Percentiles rank a stretch among this genome's conserved stretches.
Evolutionary conservation across 2,888 invertebrate species (phyloP).

Genomic region (Dicycla oo): DNA sequence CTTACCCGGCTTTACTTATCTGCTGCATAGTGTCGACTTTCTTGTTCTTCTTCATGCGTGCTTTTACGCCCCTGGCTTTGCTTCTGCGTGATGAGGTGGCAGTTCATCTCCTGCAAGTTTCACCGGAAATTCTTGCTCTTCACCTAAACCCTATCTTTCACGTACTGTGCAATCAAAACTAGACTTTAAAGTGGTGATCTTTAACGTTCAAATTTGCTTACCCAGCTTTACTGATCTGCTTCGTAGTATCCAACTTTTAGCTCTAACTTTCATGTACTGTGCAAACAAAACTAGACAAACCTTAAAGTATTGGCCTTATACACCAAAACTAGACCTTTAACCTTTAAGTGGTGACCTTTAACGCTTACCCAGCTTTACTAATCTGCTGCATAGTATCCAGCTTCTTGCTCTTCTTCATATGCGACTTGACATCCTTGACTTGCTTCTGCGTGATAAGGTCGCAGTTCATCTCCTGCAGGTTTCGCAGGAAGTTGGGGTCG

Average conservation of each 20-base stretch:
- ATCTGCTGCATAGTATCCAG: conserved; percentile 96
- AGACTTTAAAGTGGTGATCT: not conserved
- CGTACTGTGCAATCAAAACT: not conserved
- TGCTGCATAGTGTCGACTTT: conserved; percentile 95
- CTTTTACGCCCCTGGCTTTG: conserved; percentile 93
- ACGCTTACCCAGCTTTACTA: conserved; percentile 94
- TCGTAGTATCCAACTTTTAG: too few relatives aligned
- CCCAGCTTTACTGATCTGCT: too few relatives aligned
- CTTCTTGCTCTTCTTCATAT: conserved; percentile 93
- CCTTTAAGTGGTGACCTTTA: too few relatives aligned
- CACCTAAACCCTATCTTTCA: not conserved
- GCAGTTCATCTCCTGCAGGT: conserved; percentile 96
- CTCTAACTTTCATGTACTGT: too few relatives aligned
- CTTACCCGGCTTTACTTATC: conserved; percentile 95
- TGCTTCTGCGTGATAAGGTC: conserved; percentile 93
- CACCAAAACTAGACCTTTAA: too few relatives aligned
- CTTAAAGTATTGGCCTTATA: not conserved
- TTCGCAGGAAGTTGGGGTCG: conserved; percentile 95
- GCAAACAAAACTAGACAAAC: not conserved
- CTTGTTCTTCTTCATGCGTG: conserved; percentile 93
- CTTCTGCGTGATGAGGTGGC: conserved; percentile 93
- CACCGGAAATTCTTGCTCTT: conserved; percentile 90
- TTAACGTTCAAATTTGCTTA: not conserved
- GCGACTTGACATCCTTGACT: conserved; percentile 92
- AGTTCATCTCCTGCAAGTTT: conserved; percentile 96